These are phyloP conservation scores for Triops cancriformis DNA, from an alignment of 1,140 invertebrate species.

Conservation along the genomic window DNA sequence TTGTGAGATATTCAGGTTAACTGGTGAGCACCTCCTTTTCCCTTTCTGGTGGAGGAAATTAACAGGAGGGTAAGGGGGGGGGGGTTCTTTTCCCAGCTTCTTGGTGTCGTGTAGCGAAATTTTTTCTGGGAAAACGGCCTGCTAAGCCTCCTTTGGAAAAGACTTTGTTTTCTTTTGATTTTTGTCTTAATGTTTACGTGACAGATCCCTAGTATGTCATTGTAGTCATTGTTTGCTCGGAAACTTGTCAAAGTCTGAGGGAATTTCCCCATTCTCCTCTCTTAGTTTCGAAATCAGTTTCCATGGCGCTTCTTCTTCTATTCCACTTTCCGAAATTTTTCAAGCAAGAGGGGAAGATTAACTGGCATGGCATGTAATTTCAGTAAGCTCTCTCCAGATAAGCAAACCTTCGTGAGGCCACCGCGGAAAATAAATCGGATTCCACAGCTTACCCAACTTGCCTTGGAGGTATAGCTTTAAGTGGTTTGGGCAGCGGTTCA, in stretches of 20 bases:
- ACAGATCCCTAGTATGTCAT: neutral
- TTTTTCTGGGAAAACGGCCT: neutral
- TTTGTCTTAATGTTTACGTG: constrained; percentile 14
- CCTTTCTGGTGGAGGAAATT: too few species aligned
- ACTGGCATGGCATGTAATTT: neutral
- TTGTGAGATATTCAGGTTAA: too few species aligned
- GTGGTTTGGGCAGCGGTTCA: too few species aligned
- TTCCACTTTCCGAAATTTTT: neutral
- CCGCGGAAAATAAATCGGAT: too few species aligned
- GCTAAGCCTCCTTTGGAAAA: neutral
- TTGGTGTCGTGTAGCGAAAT: neutral
- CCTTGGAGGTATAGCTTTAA: too few species aligned
- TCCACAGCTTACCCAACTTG: too few species aligned
- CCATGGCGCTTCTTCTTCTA: neutral
- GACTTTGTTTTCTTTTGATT: neutral
- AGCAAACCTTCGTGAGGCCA: too few species aligned
- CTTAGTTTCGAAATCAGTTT: neutral
- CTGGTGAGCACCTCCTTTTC: too few species aligned
- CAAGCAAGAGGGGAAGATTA: neutral
- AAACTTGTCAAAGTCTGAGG: neutral
- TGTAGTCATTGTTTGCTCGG: neutral
- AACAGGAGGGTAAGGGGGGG: too few species aligned
- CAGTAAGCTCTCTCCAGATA: neutral
- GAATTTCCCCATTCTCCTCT: neutral
- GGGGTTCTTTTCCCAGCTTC: neutral